phyloP scores from a whole-genome alignment of 2,888 invertebrate genomes.

The Sarcophaga rosellei region DNA sequence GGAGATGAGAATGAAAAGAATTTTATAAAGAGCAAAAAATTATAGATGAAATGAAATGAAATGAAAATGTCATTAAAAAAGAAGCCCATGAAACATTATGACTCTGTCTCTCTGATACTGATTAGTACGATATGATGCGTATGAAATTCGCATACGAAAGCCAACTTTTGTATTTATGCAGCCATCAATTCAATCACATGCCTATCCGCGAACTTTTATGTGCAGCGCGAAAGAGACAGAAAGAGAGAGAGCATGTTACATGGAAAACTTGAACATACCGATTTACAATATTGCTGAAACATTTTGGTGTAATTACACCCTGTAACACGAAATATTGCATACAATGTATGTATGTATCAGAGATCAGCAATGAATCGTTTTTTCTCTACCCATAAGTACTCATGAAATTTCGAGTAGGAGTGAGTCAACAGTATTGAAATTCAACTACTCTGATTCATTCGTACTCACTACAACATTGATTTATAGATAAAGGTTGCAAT shows the following conservation, averaged over 20 bases:
- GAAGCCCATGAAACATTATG: constrained; percentile 67
- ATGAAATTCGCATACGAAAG: constrained; percentile 46
- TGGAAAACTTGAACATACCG: neutral
- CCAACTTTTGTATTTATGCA: constrained; percentile 1
- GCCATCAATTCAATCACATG: neutral
- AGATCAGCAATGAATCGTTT: too few species aligned
- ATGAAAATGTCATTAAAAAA: constrained; percentile 64
- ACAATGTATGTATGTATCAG: neutral
- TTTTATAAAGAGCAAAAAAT: constrained; percentile 48
- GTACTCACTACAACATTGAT: too few species aligned
- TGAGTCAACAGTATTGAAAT: too few species aligned
- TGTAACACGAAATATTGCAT: neutral
- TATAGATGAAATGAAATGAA: constrained; percentile 40
- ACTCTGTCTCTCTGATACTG: constrained; percentile 77
- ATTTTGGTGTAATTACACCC: neutral
- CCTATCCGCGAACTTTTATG: neutral
- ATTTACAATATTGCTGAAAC: neutral
- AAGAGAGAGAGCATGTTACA: neutral
- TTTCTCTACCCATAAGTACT: too few species aligned
- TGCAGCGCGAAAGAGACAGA: neutral
- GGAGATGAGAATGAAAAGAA: constrained; percentile 61
- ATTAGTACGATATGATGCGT: constrained; percentile 80
- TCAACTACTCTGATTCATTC: too few species aligned
- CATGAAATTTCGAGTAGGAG: too few species aligned
- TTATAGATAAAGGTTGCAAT: too few species aligned